Evolutionary conservation across 2,113 vertebrate species (phyloP), one percentile per base, ranked within the genome.

Genomic region (Progne subis): DNA sequence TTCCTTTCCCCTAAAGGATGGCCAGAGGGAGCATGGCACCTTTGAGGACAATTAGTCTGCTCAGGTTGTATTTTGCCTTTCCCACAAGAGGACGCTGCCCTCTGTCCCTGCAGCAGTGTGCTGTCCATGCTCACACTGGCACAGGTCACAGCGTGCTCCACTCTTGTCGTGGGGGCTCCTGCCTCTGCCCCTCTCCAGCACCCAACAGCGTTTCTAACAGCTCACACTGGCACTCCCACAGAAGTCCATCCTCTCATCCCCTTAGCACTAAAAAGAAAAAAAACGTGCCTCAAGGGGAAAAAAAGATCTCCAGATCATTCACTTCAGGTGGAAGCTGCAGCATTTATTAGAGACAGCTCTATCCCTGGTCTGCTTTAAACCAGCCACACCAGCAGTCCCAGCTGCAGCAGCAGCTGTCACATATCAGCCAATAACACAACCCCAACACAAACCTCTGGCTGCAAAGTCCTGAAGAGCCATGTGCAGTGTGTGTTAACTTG

Each of bases 141-240:
- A 28, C 39, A 39, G 17, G 12, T 50, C 2, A 0, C 0, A 0
- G 44, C 0, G 0, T 3, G 24, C 23, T 75, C 37, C 10, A 8
- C 23, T 44, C 34, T 25, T 5, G 13, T 11, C 39, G 3, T 0
- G 3, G 31, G 53, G 29, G 26, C 28, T 50, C 50, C 72, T 67
- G 43, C 21, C 37, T 60, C 15, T 60, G 31, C 25, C 60, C 23
- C 15, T 24, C 60, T 37, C 37, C 6, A 1, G 64, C 55, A n/a
- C 20, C 16, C 67, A 55, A 2, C 17, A 19, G 25, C 0, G 0
- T 18, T 63, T 16, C 68, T 9, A 63, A 41, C 5, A 6, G 50
- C 4, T 78, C 47, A 24, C 41, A 26, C 25, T 4, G 28, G 29
- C 0, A 0, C 55, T 70, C 29, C 67, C 59, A 41, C 57, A 55